These are phyloP conservation scores for Danio choprae DNA, from an alignment of 2,797 vertebrate species.

Conservation along the genomic window DNA sequence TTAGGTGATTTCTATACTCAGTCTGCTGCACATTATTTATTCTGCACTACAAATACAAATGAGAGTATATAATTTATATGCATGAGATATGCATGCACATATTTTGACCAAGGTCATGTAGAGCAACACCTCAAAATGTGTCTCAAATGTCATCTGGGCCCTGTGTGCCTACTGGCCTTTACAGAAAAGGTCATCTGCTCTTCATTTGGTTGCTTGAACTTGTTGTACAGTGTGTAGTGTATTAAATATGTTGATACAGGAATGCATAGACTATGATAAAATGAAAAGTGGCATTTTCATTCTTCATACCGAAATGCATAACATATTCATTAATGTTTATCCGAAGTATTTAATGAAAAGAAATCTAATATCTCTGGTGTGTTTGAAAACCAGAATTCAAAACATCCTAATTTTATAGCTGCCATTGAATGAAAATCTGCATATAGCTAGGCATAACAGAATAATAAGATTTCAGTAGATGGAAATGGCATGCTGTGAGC, in stretches of 20 bases:
- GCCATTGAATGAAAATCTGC: background rate
- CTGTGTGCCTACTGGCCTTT: slow-evolving; percentile 67
- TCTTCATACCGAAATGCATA: background rate
- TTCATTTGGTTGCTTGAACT: slow-evolving; percentile 11
- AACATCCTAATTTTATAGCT: background rate
- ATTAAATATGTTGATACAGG: background rate
- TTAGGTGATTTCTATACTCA: background rate
- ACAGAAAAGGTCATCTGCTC: slow-evolving; percentile 67
- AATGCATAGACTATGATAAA: background rate
- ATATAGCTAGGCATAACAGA: too few species aligned
- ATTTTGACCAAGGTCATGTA: background rate
- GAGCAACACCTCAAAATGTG: slow-evolving; percentile 43
- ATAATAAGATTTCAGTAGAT: too few species aligned
- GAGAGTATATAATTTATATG: background rate
- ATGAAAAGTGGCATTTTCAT: background rate
- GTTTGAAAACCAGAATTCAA: background rate
- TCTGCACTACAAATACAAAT: background rate
- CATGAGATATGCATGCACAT: background rate
- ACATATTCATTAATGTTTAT: too few species aligned
- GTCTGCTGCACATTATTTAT: background rate
- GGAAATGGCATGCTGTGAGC: too few species aligned
- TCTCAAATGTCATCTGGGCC: slow-evolving; percentile 70
- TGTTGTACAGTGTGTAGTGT: background rate
- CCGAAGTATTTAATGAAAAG: too few species aligned
- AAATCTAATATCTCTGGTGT: too few species aligned